Evolutionary conservation across 2,888 invertebrate species (phyloP).

Genomic region (Sarcophaga subvicina): DNA sequence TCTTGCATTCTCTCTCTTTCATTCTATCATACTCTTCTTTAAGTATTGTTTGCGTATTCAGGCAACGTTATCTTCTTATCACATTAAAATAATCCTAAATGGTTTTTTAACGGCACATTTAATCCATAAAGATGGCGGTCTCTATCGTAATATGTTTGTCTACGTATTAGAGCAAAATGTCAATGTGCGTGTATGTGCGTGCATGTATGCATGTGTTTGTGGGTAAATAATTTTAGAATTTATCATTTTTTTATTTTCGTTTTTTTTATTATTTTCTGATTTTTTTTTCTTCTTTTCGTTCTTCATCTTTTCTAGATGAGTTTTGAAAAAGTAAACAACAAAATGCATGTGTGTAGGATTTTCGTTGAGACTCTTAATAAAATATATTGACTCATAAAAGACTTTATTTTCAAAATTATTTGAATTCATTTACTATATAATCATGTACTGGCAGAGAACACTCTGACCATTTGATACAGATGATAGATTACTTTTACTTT

Average conservation of each 20-base stretch:
- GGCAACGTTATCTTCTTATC: slow-evolving; percentile 78
- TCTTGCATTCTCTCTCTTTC: not conserved
- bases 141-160: slow-evolving; percentile 62
- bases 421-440: slow-evolving; percentile 14
- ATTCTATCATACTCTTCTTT: slow-evolving; percentile 64
- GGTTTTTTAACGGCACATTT: slow-evolving; percentile 80
- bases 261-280: slow-evolving; percentile 16
- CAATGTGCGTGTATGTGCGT: not conserved
- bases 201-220: not conserved
- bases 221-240: slow-evolving; percentile 46
- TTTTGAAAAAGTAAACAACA: slow-evolving; percentile 31
- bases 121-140: slow-evolving; percentile 69
- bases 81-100: slow-evolving; percentile 81
- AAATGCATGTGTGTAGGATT: slow-evolving; percentile 30
- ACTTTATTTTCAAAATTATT: slow-evolving; percentile 16
- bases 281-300: slow-evolving; percentile 20
- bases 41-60: slow-evolving; percentile 80
- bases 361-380: not conserved
- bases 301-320: slow-evolving; percentile 24
- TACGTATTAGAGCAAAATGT: not conserved
- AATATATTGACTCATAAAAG: slow-evolving; percentile 22
- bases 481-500: slow-evolving; percentile 30
- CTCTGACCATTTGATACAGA: not conserved
- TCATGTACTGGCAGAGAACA: not conserved
- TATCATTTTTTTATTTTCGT: slow-evolving; percentile 10